Evolutionary conservation across 2,113 vertebrate genomes (phyloP).

Genomic region (Vulpes ferrilata): DNA sequence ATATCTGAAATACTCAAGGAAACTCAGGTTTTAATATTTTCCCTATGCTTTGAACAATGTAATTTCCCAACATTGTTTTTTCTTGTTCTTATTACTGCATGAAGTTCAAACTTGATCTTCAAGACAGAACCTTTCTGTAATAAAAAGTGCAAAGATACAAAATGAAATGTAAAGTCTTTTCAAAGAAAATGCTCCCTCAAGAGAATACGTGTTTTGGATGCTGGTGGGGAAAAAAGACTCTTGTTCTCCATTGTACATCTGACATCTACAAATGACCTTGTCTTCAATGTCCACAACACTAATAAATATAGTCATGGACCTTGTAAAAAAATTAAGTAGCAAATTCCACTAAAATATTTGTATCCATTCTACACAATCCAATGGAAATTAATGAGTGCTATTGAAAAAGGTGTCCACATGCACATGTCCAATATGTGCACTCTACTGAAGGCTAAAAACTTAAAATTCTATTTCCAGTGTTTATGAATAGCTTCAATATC

Average conservation of each 20-base stretch:
- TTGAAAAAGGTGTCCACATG: slow-evolving; percentile 65
- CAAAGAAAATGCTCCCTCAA: slow-evolving; percentile 73
- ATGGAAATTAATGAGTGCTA: slow-evolving; percentile 66
- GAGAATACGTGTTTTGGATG: slow-evolving; percentile 57
- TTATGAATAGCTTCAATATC: slow-evolving; percentile 68
- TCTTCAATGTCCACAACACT: slow-evolving; percentile 61
- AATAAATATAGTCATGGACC: slow-evolving; percentile 59
- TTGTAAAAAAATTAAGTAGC: slow-evolving; percentile 62
- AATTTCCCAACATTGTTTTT: slow-evolving; percentile 65
- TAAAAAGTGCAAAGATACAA: slow-evolving; percentile 75
- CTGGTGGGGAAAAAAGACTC: slow-evolving; percentile 50
- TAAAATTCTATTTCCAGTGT: slow-evolving; percentile 77
- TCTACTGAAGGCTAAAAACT: slow-evolving; percentile 73
- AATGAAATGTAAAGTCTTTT: slow-evolving; percentile 66
- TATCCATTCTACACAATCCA: slow-evolving; percentile 55
- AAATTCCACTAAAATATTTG: slow-evolving; percentile 69
- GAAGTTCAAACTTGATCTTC: slow-evolving; percentile 77
- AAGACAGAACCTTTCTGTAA: slow-evolving; percentile 75
- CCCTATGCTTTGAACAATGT: slow-evolving; percentile 78
- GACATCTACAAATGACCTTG: slow-evolving; percentile 67
- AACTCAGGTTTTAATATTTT: slow-evolving; percentile 71
- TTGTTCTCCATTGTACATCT: slow-evolving; percentile 13
- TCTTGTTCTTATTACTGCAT: slow-evolving; percentile 78
- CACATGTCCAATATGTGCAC: background rate
- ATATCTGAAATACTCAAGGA: background rate